Evolutionary conservation across 2,797 vertebrate species (phyloP).

Genomic region (Neoniphon sammara): DNA sequence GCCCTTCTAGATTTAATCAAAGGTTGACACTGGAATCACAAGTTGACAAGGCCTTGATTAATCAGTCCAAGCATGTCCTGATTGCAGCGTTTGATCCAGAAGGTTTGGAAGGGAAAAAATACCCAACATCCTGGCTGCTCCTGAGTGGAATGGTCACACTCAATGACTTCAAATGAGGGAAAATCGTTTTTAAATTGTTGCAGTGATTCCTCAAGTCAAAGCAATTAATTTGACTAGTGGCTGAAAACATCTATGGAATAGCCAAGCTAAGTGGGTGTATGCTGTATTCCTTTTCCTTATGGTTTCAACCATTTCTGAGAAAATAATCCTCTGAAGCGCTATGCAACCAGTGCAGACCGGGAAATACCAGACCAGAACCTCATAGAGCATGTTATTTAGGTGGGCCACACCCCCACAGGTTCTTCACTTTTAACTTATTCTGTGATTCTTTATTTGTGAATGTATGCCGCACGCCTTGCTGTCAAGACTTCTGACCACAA

Average conservation of each 20-base stretch:
- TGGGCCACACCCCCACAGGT: constrained; percentile 56
- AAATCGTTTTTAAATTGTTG: constrained; percentile 7
- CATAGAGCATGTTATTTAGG: constrained; percentile 66
- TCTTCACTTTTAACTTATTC: constrained; percentile 60
- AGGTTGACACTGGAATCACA: neutral
- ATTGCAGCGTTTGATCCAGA: neutral
- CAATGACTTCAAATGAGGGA: neutral
- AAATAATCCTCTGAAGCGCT: constrained; percentile 52
- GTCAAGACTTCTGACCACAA: constrained; percentile 47
- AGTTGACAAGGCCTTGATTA: neutral
- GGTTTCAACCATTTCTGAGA: constrained; percentile 37
- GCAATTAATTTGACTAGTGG: constrained; percentile 11
- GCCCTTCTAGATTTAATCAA: neutral
- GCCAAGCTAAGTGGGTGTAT: constrained; percentile 38
- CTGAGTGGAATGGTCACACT: constrained; percentile 2
- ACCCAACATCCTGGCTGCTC: neutral
- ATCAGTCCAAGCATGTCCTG: neutral
- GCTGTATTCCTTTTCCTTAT: constrained; percentile 44
- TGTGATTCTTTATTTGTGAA: constrained; percentile 58
- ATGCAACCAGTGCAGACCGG: constrained; percentile 40
- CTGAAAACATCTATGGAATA: constrained; percentile 7
- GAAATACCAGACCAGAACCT: constrained; percentile 72
- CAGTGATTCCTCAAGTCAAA: constrained; percentile 40
- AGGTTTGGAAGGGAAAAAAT: neutral
- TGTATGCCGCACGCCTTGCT: constrained; percentile 43